Percentiles rank a stretch among this genome's conserved stretches.
These are phyloP conservation scores for Phrynocephalus forsythii DNA, from an alignment of 2,797 vertebrate genomes.

Conservation along the genomic window DNA sequence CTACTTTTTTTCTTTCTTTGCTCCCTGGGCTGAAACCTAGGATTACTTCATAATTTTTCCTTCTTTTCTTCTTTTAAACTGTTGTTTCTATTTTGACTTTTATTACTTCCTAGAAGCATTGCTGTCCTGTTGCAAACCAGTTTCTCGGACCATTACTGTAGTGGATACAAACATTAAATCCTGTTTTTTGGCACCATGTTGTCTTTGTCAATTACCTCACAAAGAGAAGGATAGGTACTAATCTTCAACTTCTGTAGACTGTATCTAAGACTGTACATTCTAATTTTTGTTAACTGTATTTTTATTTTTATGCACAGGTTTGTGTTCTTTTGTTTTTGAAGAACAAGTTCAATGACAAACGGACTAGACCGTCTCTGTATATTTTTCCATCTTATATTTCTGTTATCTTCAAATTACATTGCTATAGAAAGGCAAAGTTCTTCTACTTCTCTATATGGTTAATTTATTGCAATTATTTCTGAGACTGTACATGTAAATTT, in stretches of 20 bases:
- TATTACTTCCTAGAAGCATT: neutral
- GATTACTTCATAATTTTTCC: constrained; percentile 35
- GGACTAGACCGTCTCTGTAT: neutral
- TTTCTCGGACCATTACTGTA: constrained; percentile 40
- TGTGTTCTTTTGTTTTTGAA: neutral
- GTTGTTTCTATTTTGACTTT: constrained; percentile 37
- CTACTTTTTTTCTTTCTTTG: neutral
- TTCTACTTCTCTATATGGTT: constrained; percentile 34
- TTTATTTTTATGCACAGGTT: constrained; percentile 42
- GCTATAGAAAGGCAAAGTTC: constrained; percentile 35
- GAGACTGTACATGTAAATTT: constrained; percentile 59
- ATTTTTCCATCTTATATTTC: constrained; percentile 29
- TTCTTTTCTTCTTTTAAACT: constrained; percentile 1
- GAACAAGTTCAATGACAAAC: constrained; percentile 17
- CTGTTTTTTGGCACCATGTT: constrained; percentile 46
- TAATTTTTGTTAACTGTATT: constrained; percentile 43
- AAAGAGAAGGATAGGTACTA: constrained; percentile 54
- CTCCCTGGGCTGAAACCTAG: constrained; percentile 50
- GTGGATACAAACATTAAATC: constrained; percentile 53
- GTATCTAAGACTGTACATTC: neutral
- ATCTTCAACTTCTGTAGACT: constrained; percentile 13
- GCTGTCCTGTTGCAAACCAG: constrained; percentile 23
- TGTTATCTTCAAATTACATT: constrained; percentile 32
- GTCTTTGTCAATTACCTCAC: constrained; percentile 58
- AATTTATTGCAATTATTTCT: constrained; percentile 49